Percentiles rank a stretch among this genome's conserved stretches.
Conservation (phyloP, 2,888 invertebrate species). For the Cheilosia grossa region DNA sequence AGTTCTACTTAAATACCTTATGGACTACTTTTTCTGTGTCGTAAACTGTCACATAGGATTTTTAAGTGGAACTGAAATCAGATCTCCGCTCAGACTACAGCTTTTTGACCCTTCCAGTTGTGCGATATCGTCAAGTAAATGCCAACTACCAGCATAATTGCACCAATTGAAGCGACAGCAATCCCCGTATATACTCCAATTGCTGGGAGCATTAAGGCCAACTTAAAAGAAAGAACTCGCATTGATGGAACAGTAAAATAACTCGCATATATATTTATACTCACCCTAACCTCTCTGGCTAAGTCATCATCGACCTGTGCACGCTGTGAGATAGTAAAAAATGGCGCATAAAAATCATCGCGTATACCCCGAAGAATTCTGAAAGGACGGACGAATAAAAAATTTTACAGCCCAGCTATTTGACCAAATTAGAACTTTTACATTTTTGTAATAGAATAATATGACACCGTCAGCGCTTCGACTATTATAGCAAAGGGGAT, state of each 20-base stretch:
- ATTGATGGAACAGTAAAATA: not conserved
- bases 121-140: conserved; percentile 75
- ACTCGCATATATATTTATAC: not conserved
- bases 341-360: conserved; percentile 85
- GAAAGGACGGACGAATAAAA: conserved; percentile 76
- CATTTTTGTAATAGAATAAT: too few species aligned
- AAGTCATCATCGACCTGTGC: conserved; percentile 85
- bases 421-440: too few species aligned
- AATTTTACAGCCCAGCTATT: too few species aligned
- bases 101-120: conserved; percentile 77
- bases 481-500: too few species aligned
- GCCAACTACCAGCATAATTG: conserved; percentile 76
- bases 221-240: conserved; percentile 66
- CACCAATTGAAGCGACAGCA: conserved; percentile 76
- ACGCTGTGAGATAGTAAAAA: conserved; percentile 89
- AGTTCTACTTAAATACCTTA: too few species aligned
- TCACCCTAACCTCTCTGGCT: conserved; percentile 80
- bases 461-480: too few species aligned
- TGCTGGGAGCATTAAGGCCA: conserved; percentile 75
- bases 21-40: too few species aligned
- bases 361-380: conserved; percentile 84
- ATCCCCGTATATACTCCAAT: conserved; percentile 78
- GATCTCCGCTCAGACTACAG: not conserved
- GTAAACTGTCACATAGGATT: too few species aligned
- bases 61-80: not conserved